Conservation (phyloP, 2,113 vertebrate genomes). For the Scartelaos histophorus region DNA sequence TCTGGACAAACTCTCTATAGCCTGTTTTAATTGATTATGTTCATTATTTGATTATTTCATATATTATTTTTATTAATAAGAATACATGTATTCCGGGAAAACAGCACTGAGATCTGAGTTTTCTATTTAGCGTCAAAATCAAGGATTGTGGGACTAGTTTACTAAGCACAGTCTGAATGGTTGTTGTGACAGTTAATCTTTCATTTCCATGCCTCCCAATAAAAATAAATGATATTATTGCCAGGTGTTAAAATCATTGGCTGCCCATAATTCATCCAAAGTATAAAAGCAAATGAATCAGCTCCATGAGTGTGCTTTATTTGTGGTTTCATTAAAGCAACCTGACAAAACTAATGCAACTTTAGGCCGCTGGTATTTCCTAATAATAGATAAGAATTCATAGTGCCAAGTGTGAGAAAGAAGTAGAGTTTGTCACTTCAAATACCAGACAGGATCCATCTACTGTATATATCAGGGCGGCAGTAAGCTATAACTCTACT, state of each 20-base stretch:
- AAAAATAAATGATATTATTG: neutral
- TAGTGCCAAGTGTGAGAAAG: neutral
- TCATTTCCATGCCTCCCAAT: neutral
- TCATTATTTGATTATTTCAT: too few species aligned
- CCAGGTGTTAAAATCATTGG: neutral
- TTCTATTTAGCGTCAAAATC: too few species aligned
- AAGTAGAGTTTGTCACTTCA: neutral
- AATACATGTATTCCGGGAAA: too few species aligned
- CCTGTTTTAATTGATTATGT: too few species aligned
- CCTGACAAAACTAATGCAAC: neutral
- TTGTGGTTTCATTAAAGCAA: neutral
- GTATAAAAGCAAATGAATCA: slow-evolving; percentile 1
- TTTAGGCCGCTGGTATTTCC: neutral
- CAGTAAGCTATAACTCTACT: neutral
- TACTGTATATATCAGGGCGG: neutral
- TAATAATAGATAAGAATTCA: neutral
- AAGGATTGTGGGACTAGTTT: too few species aligned
- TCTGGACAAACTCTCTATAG: too few species aligned
- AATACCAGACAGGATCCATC: neutral
- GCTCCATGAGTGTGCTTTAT: neutral
- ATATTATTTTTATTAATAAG: too few species aligned
- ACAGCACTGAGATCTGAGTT: too few species aligned
- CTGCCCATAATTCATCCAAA: neutral
- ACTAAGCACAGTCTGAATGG: neutral
- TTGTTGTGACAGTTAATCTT: neutral